A percentile compares a stretch with the other conserved stretches of the same genome.
These are phyloP conservation scores for Caenorhabditis virilis DNA, from an alignment of 2,888 invertebrate genomes.

Conservation along the genomic window DNA sequence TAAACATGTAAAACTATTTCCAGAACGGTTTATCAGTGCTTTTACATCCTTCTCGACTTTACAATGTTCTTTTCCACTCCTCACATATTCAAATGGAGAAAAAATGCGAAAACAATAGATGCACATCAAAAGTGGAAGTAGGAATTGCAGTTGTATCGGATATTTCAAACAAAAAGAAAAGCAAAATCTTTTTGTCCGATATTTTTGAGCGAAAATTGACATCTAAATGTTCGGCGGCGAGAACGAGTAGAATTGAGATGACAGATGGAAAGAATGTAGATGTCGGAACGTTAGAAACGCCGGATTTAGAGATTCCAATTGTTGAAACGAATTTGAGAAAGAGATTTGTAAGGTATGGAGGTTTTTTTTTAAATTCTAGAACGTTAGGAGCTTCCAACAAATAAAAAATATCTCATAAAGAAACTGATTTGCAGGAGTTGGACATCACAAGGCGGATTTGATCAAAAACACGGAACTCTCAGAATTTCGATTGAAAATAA, in stretches of 20 bases:
- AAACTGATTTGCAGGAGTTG: conserved; percentile 24
- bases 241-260: conserved; percentile 18
- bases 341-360: too few relatives aligned
- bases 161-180: not conserved
- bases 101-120: conserved; percentile 2
- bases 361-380: too few relatives aligned
- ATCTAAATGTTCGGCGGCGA: conserved; percentile 26
- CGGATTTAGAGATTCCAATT: too few relatives aligned
- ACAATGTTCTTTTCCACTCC: conserved; percentile 47
- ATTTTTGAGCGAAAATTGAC: conserved; percentile 37
- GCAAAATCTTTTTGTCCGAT: conserved; percentile 4
- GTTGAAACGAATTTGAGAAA: too few relatives aligned
- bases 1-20: too few relatives aligned
- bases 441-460: conserved; percentile 40
- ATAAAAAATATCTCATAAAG: too few relatives aligned
- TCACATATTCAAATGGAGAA: conserved; percentile 18
- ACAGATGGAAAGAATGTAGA: too few relatives aligned
- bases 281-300: too few relatives aligned
- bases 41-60: conserved; percentile 81
- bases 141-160: conserved; percentile 23
- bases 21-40: conserved; percentile 83
- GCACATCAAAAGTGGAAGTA: conserved; percentile 17
- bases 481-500: conserved; percentile 22
- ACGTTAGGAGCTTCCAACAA: too few relatives aligned
- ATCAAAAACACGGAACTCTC: conserved; percentile 32